Base-by-base conservation (phyloP, 2,888 invertebrate species). In the Gasteruption jaculator region DNA sequence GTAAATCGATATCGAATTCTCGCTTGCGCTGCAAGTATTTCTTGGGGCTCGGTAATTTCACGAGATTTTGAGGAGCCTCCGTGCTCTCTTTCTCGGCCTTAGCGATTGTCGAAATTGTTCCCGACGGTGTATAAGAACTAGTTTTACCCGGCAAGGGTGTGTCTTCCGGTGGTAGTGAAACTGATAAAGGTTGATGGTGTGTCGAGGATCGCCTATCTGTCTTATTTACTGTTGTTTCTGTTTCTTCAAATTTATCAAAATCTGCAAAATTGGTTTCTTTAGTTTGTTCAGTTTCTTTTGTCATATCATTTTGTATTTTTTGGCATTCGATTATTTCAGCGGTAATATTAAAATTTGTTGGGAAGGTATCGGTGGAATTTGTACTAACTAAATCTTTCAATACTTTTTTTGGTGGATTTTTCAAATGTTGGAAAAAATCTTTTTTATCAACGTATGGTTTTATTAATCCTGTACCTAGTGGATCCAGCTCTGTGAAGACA, bases 391-490 rank as follows among this genome's bases (percentile, higher is more conserved):
- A 76, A 73, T 92, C 92, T 76, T 91, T 91, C 60, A 92, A 80
- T 50, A 88, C 86, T 75, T 90, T 91, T 76, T 91, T 91, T 58
- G 91, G 91, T 57, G 92, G 92, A 74, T 92, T 91, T 77, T 92
- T 92, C 65, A 92, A 79, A 73, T 92, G 91, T 77, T 91, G 90
- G 79, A 93, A 93, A 78, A 93, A 93, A 75, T 91, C 89, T 79
- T 92, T 92, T 76, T 91, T 91, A 79, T 93, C 92, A 66, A 92
- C 83, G 76, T 91, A 93, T 50, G 92, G 92, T 74, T 87, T 88
- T 74, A 85, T 88, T 73, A 87, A 82, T 65, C 91, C 91, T 58
- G 90, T 91, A 66, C 92, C 92, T 68, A 92, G 77, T 47, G 93
- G 93, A 79, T 93, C 92, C 73, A 93, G 77, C 71, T 93, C 92